These are phyloP conservation scores for Simalia tracyae DNA, from an alignment of 2,797 vertebrate genomes.

Conservation along the genomic window DNA sequence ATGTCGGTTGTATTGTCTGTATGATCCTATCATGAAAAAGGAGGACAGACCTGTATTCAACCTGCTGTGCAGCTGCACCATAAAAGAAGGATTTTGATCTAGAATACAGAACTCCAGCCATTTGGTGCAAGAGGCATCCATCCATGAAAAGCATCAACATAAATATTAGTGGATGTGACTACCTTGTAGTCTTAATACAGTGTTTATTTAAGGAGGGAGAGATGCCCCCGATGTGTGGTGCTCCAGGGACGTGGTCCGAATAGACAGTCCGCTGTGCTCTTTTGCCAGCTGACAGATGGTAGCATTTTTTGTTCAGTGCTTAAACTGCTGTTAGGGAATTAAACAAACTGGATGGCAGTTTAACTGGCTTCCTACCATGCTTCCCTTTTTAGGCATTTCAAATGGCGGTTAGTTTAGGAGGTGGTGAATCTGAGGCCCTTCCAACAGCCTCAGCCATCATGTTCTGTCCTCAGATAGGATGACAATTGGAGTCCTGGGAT, in stretches of 20 bases:
- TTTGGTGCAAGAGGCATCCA: neutral
- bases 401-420: neutral
- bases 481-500: neutral
- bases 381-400: neutral
- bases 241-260: neutral
- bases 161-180: neutral
- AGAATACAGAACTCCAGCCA: neutral
- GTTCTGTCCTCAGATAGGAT: neutral
- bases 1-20: neutral
- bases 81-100: neutral
- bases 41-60: neutral
- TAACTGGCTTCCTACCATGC: neutral
- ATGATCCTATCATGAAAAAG: neutral
- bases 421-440: neutral
- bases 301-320: neutral
- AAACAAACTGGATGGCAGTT: neutral
- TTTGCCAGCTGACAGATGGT: slow-evolving; percentile 25
- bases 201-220: neutral
- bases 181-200: neutral
- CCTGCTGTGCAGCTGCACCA: neutral
- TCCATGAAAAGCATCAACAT: neutral
- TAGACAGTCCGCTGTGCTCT: neutral
- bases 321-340: neutral
- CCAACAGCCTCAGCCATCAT: neutral
- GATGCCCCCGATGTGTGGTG: neutral